Evolutionary conservation across 2,888 invertebrate species (phyloP), one percentile per base, ranked within the genome.

Genomic region (Sympetrum striolatum): DNA sequence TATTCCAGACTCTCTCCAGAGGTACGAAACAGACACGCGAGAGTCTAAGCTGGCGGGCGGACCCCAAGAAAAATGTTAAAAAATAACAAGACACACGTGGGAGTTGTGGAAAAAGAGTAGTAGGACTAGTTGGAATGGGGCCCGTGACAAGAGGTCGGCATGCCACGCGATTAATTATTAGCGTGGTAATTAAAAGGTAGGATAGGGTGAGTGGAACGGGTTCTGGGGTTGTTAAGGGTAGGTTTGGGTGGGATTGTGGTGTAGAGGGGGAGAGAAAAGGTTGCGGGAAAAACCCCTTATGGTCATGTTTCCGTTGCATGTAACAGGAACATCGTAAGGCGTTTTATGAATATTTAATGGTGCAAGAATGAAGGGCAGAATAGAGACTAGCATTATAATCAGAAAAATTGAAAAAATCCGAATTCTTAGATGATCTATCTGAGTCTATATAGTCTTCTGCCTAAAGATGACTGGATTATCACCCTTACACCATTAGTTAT

Each of bases 131-230:
- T 31, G 31, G 58, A 31, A 35, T 58, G 58, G 53, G 31, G 25
- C 6, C 58, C 25, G 35, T 35, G 53, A 14, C 64, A 48, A 80
- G 58, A 60, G 86, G 86, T 86, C 86, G 64, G 58, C 60, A 60
- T 82, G 82, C 58, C 82, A 37, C 60, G 86, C 53, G 86, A 60
- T 37, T n/a, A 60, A 86, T 86, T 86, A 60, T 64, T 35, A 60
- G 86, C 37, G 60, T 22, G 60, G 22, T 86, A 86, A 86, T 86
- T 86, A 10, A 60, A 64, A 60, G 86, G 86, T 22, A 60, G 86
- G 8, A 25, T n/a, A 58, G 82, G 5, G 4, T 37, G 37, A 37
- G 86, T 0, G n/a, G 81, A n/a, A 44, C n/a, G 81, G 25, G n/a
- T 14, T 22, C 4, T 35, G 37, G 58, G 82, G 14, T 35, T 3